These are phyloP conservation scores for Delichon dasypus DNA, from an alignment of 2,797 vertebrate genomes.

Conservation along the genomic window DNA sequence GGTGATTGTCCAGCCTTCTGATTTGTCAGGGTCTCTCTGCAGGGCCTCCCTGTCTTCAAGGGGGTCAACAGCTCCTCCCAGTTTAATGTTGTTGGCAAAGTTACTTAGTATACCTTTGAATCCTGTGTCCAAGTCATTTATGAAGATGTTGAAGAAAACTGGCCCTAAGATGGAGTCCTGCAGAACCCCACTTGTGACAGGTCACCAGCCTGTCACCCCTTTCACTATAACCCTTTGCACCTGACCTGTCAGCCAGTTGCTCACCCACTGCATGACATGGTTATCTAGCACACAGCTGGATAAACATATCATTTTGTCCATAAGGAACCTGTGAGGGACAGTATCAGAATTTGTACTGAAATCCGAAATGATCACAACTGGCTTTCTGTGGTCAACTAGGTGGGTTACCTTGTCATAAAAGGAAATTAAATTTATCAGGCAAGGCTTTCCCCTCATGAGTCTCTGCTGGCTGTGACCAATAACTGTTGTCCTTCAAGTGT, in stretches of 20 bases:
- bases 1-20: neutral
- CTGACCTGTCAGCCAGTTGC: neutral
- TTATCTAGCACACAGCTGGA: neutral
- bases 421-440: neutral
- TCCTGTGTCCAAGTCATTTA: neutral
- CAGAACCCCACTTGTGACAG: neutral
- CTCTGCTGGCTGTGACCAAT: neutral
- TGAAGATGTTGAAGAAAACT: neutral
- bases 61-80: neutral
- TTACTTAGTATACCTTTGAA: neutral
- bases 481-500: neutral
- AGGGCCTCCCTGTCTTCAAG: neutral
- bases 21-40: neutral
- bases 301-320: neutral
- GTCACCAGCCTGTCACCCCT: neutral
- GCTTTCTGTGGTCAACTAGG: neutral
- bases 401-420: neutral
- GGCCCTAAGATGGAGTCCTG: neutral
- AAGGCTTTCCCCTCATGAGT: neutral
- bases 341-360: neutral
- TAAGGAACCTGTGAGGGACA: neutral
- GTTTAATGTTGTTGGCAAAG: neutral
- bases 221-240: neutral
- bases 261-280: neutral
- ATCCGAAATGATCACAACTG: neutral